Evolutionary conservation across 2,797 vertebrate species (phyloP).

Genomic region (Argyrosomus regius): DNA sequence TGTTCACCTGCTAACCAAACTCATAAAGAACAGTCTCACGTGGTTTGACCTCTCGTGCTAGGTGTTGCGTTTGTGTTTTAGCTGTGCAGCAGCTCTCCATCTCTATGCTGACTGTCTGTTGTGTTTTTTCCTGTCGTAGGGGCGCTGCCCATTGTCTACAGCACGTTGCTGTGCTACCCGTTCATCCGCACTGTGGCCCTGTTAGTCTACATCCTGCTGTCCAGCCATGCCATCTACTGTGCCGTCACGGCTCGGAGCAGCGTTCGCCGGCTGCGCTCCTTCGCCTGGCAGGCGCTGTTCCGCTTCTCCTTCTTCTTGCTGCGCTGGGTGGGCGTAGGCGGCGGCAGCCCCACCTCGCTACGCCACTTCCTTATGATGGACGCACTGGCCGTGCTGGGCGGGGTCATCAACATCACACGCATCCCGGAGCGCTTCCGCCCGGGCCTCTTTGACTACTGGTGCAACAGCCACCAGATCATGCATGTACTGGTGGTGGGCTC

Average conservation of each 20-base stretch:
- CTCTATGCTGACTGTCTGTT: slow-evolving; percentile 14
- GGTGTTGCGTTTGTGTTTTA: slow-evolving; percentile 4
- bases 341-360: slow-evolving; percentile 91
- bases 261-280: slow-evolving; percentile 87
- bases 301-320: slow-evolving; percentile 93
- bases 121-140: slow-evolving; percentile 77
- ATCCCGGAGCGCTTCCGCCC: slow-evolving; percentile 94
- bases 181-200: slow-evolving; percentile 88
- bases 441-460: slow-evolving; percentile 95
- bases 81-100: background rate
- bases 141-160: slow-evolving; percentile 95
- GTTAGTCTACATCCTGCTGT: slow-evolving; percentile 89
- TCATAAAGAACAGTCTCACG: no score
- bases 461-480: slow-evolving; percentile 97
- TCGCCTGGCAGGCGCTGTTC: slow-evolving; percentile 92
- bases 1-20: no score
- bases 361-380: slow-evolving; percentile 94
- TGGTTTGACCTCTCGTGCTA: background rate
- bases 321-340: slow-evolving; percentile 90
- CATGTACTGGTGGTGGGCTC: slow-evolving; percentile 94
- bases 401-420: slow-evolving; percentile 92
- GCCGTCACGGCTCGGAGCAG: slow-evolving; percentile 91
- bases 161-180: slow-evolving; percentile 92
- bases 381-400: slow-evolving; percentile 91
- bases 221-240: slow-evolving; percentile 91